Evolutionary conservation across 2,113 vertebrate genomes (phyloP), one percentile per base, ranked within the genome.

Genomic region (Oceanodroma tethys): DNA sequence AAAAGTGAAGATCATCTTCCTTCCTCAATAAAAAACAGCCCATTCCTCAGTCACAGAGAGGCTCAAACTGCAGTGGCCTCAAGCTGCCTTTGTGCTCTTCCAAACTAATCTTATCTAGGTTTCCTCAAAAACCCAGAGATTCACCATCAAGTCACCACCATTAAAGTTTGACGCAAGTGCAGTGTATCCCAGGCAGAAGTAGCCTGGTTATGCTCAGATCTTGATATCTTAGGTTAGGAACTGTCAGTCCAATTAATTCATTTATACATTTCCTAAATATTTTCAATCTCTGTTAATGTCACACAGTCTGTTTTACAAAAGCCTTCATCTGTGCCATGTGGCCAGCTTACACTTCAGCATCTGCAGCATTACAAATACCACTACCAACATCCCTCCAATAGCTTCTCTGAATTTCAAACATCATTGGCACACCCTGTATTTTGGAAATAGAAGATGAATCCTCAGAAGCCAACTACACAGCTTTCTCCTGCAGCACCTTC

Each of bases 101-200:
- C 32, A 56, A 1, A 13, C 8, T 32, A 29, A 26, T 47, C 6
- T 59, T 23, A 22, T 3, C 29, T 2, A 13, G 10, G 8, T 27
- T 67, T n/a, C 32, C 14, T n/a, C 30, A 48, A 36, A 86, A 25
- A 79, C 29, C 2, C 20, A 48, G 20, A 25, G 11, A 36, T 8
- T 16, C 29, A 43, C 27, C 25, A 29, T 15, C 6, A 63, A 42
- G 27, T 36, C 60, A 30, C 30, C 10, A 42, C 14, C 14, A 18
- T 13, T 23, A n/a, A n/a, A 10, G 13, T 55, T 53, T 20, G 23
- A 11, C 4, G 2, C 30, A 56, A 36, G 11, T 9, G 1, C 10
- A 70, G 4, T 1, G 0, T 8, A 5, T 13, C 23, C 40, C 18
- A 38, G 13, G 9, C 52, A 73, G 38, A 73, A 27, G 3, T 18